phyloP scores from a whole-genome alignment of 2,113 vertebrate genomes.

The Sorex araneus region DNA sequence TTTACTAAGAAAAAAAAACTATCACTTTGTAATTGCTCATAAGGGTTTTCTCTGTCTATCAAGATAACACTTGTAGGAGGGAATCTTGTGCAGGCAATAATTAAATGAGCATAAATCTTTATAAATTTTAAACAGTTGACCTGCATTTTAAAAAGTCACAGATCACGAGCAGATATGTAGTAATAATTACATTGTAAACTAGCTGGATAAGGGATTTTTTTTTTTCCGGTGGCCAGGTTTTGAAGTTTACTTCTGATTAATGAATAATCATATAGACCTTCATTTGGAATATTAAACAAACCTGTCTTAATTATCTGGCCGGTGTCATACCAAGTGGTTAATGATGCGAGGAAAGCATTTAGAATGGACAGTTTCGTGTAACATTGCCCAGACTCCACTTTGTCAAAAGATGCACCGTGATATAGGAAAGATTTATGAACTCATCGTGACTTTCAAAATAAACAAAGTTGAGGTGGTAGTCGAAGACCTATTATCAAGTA shows the following conservation, averaged over 20 bases:
- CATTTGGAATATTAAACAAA: conserved; percentile 84
- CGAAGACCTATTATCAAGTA: conserved; percentile 68
- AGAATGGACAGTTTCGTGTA: conserved; percentile 60
- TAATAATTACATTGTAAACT: conserved; percentile 82
- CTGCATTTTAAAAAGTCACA: conserved; percentile 73
- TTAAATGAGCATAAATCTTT: conserved; percentile 83
- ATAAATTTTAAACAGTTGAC: conserved; percentile 81
- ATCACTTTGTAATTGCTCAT: conserved; percentile 71
- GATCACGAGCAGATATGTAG: conserved; percentile 75
- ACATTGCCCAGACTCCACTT: conserved; percentile 72
- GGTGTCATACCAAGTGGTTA: conserved; percentile 85
- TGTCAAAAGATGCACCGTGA: conserved; percentile 74
- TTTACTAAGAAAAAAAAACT: conserved; percentile 67
- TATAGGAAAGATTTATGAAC: conserved; percentile 73
- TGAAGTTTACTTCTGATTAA: conserved; percentile 82
- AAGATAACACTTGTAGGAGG: conserved; percentile 73
- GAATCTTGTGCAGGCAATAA: conserved; percentile 80
- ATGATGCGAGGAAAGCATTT: conserved; percentile 80
- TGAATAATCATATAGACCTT: conserved; percentile 79
- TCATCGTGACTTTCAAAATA: conserved; percentile 72
- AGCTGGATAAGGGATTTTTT: conserved; percentile 69
- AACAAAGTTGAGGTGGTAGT: conserved; percentile 66
- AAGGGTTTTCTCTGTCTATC: conserved; percentile 79
- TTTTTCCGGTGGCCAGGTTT: conserved; percentile 73
- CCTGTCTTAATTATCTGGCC: conserved; percentile 82